Evolutionary conservation across 2,888 invertebrate species (phyloP).

Genomic region (Spicauda simplicius): DNA sequence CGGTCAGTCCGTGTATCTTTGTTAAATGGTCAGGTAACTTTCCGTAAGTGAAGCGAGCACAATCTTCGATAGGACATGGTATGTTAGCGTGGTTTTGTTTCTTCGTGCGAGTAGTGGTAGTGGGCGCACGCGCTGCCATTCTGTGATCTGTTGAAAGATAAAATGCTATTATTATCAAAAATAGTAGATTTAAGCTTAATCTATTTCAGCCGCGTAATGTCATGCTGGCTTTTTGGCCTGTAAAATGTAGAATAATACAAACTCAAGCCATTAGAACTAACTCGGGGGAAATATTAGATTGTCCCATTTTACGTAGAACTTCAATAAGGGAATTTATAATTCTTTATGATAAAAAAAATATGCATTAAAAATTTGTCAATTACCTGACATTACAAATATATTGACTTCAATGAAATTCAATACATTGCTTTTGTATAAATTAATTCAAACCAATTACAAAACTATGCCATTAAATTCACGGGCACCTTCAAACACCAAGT

Average conservation of each 20-base stretch:
- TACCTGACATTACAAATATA: background rate
- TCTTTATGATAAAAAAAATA: too few species aligned
- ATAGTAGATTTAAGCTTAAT: background rate
- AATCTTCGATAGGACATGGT: constrained; percentile 82
- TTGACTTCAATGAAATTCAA: too few species aligned
- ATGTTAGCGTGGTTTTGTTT: constrained; percentile 84
- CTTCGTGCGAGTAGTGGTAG: constrained; percentile 70
- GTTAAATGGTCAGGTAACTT: constrained; percentile 81
- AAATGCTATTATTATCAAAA: background rate
- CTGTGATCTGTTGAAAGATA: constrained; percentile 27
- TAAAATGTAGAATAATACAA: too few species aligned
- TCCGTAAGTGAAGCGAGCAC: constrained; percentile 81
- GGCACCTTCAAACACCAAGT: constrained; percentile 45
- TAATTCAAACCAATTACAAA: background rate
- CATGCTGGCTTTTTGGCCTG: too few species aligned
- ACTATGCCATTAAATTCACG: constrained; percentile 12
- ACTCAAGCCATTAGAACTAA: too few species aligned
- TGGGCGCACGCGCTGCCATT: constrained; percentile 64
- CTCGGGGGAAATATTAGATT: too few species aligned
- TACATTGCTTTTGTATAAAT: too few species aligned
- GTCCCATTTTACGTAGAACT: too few species aligned
- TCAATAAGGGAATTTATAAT: too few species aligned
- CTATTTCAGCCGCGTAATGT: too few species aligned
- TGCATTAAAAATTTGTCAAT: too few species aligned
- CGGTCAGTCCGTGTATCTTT: constrained; percentile 79